These are phyloP conservation scores for Lanius collurio DNA, from an alignment of 2,113 vertebrate genomes.

Conservation along the genomic window DNA sequence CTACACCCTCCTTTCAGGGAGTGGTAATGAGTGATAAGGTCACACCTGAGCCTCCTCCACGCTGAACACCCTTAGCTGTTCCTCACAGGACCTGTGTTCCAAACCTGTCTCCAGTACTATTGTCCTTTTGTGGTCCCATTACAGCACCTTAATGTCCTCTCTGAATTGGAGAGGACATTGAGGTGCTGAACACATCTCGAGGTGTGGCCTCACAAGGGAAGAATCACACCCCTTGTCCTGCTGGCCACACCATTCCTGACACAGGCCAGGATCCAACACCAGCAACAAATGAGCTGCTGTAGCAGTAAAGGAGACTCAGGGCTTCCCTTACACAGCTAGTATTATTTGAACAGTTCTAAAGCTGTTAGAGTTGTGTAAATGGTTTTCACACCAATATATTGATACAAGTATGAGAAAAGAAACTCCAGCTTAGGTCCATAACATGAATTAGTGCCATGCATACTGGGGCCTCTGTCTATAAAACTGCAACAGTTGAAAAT, in stretches of 20 bases:
- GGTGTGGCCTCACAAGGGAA: neutral
- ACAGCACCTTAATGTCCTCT: neutral
- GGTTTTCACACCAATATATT: neutral
- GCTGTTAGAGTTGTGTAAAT: too few species aligned
- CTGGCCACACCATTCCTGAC: neutral
- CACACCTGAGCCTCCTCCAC: neutral
- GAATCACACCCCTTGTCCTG: neutral
- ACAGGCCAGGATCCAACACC: neutral
- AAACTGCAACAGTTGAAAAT: neutral
- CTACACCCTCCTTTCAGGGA: neutral
- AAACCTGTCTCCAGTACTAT: too few species aligned
- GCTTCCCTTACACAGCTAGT: neutral
- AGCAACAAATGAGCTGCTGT: too few species aligned
- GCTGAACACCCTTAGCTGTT: neutral
- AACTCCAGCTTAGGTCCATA: neutral
- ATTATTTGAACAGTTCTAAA: rapidly evolving
- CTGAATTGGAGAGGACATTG: neutral
- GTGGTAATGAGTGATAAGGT: neutral
- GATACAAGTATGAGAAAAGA: neutral
- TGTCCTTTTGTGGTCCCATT: neutral
- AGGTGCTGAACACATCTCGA: too few species aligned
- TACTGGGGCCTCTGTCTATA: neutral
- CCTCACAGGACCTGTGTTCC: neutral
- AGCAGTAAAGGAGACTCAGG: neutral
- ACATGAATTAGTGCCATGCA: rapidly evolving